phyloP scores from a whole-genome alignment of 2,113 vertebrate species.

The Microcebus jonahi region DNA sequence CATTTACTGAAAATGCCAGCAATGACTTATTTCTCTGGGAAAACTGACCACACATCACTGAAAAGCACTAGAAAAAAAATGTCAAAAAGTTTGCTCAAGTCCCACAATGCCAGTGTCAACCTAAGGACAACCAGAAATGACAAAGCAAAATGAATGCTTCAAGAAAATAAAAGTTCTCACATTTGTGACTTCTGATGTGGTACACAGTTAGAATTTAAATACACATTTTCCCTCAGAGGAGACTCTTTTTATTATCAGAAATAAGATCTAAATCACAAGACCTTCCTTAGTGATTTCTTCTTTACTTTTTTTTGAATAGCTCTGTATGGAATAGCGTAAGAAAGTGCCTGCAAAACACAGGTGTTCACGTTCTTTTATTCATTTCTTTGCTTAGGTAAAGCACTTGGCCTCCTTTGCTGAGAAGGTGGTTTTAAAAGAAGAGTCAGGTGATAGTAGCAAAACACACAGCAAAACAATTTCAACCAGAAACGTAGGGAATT shows the following conservation, averaged over 20 bases:
- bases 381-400: not conserved
- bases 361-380: not conserved
- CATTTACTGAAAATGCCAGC: constrained; percentile 38
- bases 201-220: not conserved
- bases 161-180: constrained; percentile 22
- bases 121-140: constrained; percentile 26
- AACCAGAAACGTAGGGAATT: constrained; percentile 49
- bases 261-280: not conserved
- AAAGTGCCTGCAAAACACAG: not conserved
- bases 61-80: constrained; percentile 43
- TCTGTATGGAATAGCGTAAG: not conserved
- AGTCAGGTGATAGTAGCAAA: constrained; percentile 61
- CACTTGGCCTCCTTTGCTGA: constrained; percentile 56
- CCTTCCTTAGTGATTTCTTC: not conserved
- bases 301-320: not conserved
- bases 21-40: constrained; percentile 31
- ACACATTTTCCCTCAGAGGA: constrained; percentile 40
- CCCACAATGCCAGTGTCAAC: constrained; percentile 13
- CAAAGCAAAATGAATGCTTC: constrained; percentile 34
- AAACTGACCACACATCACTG: constrained; percentile 44
- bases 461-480: constrained; percentile 64
- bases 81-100: not conserved
- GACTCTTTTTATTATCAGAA: constrained; percentile 14
- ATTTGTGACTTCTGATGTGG: not conserved
- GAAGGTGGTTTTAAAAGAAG: constrained; percentile 69